Conservation (phyloP, 2,888 invertebrate species). For the Nomada ferruginata region DNA sequence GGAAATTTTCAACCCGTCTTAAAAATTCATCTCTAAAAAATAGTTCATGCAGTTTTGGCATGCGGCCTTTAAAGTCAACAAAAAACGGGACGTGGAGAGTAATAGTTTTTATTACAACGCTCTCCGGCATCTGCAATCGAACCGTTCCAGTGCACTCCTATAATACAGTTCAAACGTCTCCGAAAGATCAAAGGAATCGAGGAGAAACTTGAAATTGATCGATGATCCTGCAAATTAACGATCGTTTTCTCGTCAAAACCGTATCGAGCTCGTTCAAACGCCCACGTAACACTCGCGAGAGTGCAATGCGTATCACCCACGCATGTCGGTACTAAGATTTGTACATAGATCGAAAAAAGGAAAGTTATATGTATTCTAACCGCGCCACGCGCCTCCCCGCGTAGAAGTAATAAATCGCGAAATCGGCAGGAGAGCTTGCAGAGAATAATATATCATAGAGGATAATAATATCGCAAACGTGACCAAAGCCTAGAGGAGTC, state of each 20-base stretch:
- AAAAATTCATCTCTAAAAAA: slow-evolving; percentile 5
- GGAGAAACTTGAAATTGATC: slow-evolving; percentile 33
- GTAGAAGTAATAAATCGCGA: slow-evolving; percentile 18
- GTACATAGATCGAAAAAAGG: slow-evolving; percentile 43
- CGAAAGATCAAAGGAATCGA: neutral
- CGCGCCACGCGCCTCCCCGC: slow-evolving; percentile 20
- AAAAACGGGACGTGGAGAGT: too few species aligned
- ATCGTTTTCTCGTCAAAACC: slow-evolving; percentile 23
- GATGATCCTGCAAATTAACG: slow-evolving; percentile 41
- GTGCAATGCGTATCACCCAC: slow-evolving; percentile 19
- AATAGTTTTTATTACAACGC: too few species aligned
- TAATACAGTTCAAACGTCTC: neutral
- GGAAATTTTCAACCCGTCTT: neutral
- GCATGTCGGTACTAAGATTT: slow-evolving; percentile 14
- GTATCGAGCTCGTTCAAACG: slow-evolving; percentile 8
- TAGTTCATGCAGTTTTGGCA: too few species aligned
- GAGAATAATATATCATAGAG: neutral
- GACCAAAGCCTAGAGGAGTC: slow-evolving; percentile 10
- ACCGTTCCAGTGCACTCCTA: neutral
- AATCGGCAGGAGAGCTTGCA: slow-evolving; percentile 22
- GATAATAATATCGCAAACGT: slow-evolving; percentile 30
- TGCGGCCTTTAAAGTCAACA: too few species aligned
- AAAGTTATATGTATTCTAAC: slow-evolving; percentile 24
- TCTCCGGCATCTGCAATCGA: too few species aligned
- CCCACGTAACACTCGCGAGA: slow-evolving; percentile 19